Evolutionary conservation across 2,797 vertebrate genomes (phyloP), one percentile per base, ranked within the genome.

Genomic region (Rhinophrynus dorsalis): DNA sequence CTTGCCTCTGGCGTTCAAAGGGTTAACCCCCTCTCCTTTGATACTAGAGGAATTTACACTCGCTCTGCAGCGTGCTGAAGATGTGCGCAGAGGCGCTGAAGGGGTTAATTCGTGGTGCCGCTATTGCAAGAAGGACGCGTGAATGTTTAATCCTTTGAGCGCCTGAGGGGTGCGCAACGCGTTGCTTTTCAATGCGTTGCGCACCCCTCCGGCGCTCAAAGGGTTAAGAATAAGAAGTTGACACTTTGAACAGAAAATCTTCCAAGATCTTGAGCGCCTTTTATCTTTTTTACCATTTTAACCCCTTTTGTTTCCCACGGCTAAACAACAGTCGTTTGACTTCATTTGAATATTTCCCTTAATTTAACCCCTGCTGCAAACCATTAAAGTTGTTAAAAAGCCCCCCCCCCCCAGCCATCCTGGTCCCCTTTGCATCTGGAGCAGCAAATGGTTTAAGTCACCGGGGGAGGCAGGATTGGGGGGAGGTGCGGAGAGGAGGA

Each of bases 381-480:
- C n/a, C n/a, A n/a, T n/a, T n/a, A n/a, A n/a, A n/a, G n/a, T n/a
- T n/a, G n/a, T n/a, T n/a, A n/a, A n/a, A n/a, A n/a, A n/a, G n/a
- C n/a, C n/a, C n/a, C n/a, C n/a, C n/a, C n/a, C n/a, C n/a, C 6
- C 40, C 12, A 17, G 7, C 29, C 54, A 20, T 9, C 32, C 37
- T 24, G 12, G 13, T 27, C 50, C 81, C 87, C 76, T 81, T 78
- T 87, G 88, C 90, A 86, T 88, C 79, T 89, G 87, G 78, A 85
- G 80, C 79, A 77, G 87, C 83, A 89, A 90, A 86, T 84, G 85
- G 86, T 88, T 84, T 86, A 83, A 82, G 83, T 90, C 82, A 81
- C 78, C 55, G 80, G 76, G 78, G 87, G 78, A 87, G 37, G 29
- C 3, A 76, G 75, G 76, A 67, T 75, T 74, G 74, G 56, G 67